Percentiles rank a stretch among this genome's conserved stretches.
These are phyloP conservation scores for Temnothorax curvispinosus DNA, from an alignment of 1,140 invertebrate species.

Conservation along the genomic window DNA sequence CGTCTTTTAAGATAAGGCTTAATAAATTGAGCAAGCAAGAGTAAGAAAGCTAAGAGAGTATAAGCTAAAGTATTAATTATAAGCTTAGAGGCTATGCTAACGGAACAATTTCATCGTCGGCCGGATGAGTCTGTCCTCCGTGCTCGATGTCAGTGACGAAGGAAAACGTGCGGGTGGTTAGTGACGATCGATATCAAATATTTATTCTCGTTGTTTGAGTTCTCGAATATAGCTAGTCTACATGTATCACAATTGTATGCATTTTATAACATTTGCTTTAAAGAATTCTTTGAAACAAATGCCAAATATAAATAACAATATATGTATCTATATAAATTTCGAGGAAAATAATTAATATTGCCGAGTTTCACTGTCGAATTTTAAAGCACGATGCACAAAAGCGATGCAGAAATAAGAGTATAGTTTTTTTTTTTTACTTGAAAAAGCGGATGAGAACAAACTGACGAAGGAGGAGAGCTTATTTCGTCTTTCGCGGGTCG, in stretches of 20 bases:
- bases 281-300: constrained; percentile 15
- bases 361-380: not conserved
- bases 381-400: not conserved
- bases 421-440: not conserved
- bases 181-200: constrained; percentile 36
- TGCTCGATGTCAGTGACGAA: not conserved
- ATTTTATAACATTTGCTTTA: not conserved
- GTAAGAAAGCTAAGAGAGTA: not conserved
- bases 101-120: constrained; percentile 22
- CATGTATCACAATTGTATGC: not conserved
- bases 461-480: not conserved
- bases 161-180: not conserved
- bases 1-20: not conserved
- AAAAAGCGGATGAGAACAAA: not conserved
- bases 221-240: not conserved
- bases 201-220: constrained; percentile 2
- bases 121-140: not conserved
- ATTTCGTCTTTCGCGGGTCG: constrained; percentile 31
- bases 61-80: constrained; percentile 16
- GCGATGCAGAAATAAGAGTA: not conserved
- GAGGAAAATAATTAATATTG: not conserved
- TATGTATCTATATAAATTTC: not conserved
- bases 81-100: constrained; percentile 23
- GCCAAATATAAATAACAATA: not conserved
- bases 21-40: constrained; percentile 12